Conservation (phyloP, 2,113 vertebrate species). For the Pollimyrus isidori region DNA sequence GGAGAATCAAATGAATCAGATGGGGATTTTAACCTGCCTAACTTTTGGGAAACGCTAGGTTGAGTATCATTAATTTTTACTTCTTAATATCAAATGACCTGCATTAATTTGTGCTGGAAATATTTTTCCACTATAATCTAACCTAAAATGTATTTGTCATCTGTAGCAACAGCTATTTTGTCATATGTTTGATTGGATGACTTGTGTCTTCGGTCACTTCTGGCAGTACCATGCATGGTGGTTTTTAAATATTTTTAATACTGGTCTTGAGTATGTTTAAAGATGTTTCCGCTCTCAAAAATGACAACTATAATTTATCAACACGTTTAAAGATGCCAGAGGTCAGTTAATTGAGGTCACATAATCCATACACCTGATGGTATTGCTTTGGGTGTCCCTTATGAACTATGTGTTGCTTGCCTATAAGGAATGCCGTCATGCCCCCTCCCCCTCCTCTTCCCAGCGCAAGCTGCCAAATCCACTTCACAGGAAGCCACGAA, state of each 20-base stretch:
- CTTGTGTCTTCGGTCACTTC: neutral
- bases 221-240: neutral
- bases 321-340: neutral
- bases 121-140: neutral
- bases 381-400: neutral
- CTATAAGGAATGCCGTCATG: neutral
- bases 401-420: neutral
- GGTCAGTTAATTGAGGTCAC: neutral
- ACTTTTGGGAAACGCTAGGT: conserved; percentile 81
- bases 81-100: neutral
- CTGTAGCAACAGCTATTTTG: neutral
- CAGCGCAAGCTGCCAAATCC: conserved; percentile 68
- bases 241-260: neutral
- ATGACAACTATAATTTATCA: neutral
- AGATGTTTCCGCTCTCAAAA: neutral
- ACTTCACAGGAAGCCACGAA: conserved; percentile 78
- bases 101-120: neutral
- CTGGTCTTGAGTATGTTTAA: neutral
- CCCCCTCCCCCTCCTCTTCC: neutral
- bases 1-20: conserved; percentile 67
- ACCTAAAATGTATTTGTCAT: neutral
- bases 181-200: neutral
- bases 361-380: neutral
- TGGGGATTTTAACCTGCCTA: conserved; percentile 64
- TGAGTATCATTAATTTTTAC: conserved; percentile 35